These are phyloP conservation scores for Morbakka virulenta DNA, from an alignment of 30 jellyfish, hydroid and myxozoan species.

Conservation along the genomic window DNA sequence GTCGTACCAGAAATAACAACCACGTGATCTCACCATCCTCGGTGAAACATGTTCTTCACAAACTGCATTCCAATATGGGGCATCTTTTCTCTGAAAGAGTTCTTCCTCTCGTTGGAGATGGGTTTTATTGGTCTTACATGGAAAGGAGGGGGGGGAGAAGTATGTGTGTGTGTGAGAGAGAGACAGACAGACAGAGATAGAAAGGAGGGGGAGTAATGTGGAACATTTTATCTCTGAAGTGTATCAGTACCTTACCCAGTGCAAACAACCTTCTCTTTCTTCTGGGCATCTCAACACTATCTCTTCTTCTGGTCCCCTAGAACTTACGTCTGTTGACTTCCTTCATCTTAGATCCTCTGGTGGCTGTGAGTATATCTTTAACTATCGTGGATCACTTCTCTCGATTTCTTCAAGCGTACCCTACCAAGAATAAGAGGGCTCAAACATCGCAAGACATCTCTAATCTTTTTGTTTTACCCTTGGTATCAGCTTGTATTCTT, in stretches of 20 bases:
- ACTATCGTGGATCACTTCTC: constrained; percentile 53
- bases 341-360: constrained; percentile 38
- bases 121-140: constrained; percentile 66
- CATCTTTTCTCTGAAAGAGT: constrained; percentile 45
- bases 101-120: constrained; percentile 32
- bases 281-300: constrained; percentile 53
- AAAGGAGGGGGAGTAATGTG: too few relatives aligned
- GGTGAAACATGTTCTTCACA: background rate
- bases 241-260: constrained; percentile 35
- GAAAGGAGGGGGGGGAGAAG: too few relatives aligned
- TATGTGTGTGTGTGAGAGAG: too few relatives aligned
- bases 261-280: constrained; percentile 1
- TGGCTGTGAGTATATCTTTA: constrained; percentile 47
- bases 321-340: constrained; percentile 24
- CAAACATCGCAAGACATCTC: constrained; percentile 19
- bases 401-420: constrained; percentile 46
- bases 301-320: constrained; percentile 27
- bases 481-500: background rate
- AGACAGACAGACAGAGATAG: too few relatives aligned
- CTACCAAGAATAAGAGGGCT: constrained; percentile 42
- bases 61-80: constrained; percentile 54
- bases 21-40: constrained; percentile 2
- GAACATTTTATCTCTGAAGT: constrained; percentile 15
- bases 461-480: background rate
- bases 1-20: background rate